phyloP scores from a whole-genome alignment of 2,113 vertebrate genomes.

The Nothocercus nigrocapillus region DNA sequence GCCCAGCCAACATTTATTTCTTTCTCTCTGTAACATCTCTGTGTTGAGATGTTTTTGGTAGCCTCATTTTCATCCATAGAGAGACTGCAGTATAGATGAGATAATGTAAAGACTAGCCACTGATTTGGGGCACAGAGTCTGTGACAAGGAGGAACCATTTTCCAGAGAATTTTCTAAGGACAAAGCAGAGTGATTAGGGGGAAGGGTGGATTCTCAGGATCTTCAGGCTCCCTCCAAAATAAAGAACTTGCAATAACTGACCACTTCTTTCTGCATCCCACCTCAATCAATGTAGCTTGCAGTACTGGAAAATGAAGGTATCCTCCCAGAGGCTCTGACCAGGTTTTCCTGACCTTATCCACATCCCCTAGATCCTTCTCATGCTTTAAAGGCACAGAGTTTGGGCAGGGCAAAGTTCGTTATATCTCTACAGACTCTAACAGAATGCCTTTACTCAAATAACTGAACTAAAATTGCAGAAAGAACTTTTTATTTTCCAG shows the following conservation, averaged over 20 bases:
- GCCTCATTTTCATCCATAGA: not conserved
- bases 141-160: not conserved
- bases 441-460: not conserved
- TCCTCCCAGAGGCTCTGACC: fast-evolving
- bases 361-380: not conserved
- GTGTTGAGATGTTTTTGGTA: not conserved
- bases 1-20: not conserved
- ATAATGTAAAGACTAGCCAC: not conserved
- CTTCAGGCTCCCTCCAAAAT: not conserved
- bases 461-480: not conserved
- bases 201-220: not conserved
- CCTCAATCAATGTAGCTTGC: not conserved
- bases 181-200: not conserved
- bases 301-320: not conserved
- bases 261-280: not conserved
- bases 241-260: not conserved
- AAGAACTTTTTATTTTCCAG: not conserved
- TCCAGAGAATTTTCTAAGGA: not conserved
- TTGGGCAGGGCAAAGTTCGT: not conserved
- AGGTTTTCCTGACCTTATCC: not conserved
- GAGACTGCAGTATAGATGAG: not conserved
- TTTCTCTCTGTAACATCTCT: not conserved
- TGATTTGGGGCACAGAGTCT: not conserved
- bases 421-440: not conserved
- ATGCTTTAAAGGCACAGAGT: not conserved